Percentiles rank a stretch among this genome's conserved stretches.
These are phyloP conservation scores for Telmatherina bonti DNA, from an alignment of 2,797 vertebrate genomes.

Conservation along the genomic window DNA sequence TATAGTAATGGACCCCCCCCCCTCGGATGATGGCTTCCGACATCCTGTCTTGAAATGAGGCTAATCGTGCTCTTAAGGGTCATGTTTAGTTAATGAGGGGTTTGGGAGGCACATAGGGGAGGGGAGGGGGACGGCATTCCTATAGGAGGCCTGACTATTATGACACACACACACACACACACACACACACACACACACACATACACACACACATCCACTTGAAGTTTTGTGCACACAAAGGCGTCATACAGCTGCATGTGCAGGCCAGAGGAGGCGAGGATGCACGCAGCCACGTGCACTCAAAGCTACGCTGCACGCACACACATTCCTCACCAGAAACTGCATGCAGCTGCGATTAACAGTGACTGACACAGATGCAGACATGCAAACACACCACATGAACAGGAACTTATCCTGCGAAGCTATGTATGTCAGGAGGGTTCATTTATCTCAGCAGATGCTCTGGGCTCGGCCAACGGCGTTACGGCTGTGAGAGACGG, in stretches of 20 bases:
- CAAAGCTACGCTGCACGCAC: slow-evolving; percentile 38
- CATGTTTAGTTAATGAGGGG: slow-evolving; percentile 96
- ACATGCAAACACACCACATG: slow-evolving; percentile 40
- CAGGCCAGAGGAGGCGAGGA: slow-evolving; percentile 42
- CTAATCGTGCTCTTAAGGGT: slow-evolving; percentile 97
- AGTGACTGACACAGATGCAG: slow-evolving; percentile 41
- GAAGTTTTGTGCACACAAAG: slow-evolving; percentile 63
- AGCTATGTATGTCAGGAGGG: slow-evolving; percentile 48
- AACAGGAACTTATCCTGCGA: slow-evolving; percentile 24
- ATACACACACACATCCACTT: slow-evolving; percentile 81
- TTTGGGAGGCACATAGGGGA: slow-evolving; percentile 74
- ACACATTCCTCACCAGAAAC: slow-evolving; percentile 65
- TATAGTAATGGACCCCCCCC: slow-evolving; percentile 93
- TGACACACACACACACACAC: slow-evolving; percentile 61
- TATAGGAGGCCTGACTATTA: slow-evolving; percentile 71
- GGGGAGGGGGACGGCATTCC: slow-evolving; percentile 38
- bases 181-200: slow-evolving; percentile 49
- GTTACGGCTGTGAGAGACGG: too few relatives aligned
- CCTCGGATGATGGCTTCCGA: slow-evolving; percentile 93
- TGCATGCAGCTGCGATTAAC: slow-evolving; percentile 37
- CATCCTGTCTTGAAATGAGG: slow-evolving; percentile 94
- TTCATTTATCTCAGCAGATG: slow-evolving; percentile 66
- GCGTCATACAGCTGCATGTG: slow-evolving; percentile 20
- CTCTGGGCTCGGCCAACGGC: slow-evolving; percentile 67
- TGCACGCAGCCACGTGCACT: slow-evolving; percentile 41